Conservation (phyloP, 2,888 invertebrate genomes). For the Drosophila cracens region DNA sequence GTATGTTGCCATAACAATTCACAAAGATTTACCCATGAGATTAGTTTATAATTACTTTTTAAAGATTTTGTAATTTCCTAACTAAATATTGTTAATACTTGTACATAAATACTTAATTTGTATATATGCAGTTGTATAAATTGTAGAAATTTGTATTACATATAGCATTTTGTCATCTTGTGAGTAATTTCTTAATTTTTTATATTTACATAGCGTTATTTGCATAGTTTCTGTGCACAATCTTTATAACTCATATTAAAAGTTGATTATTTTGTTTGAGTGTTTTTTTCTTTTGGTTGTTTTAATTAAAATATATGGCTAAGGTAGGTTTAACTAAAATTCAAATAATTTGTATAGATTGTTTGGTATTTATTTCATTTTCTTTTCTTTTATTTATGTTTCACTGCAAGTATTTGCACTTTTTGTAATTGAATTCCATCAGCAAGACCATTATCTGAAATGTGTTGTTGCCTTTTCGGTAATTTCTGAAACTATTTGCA, state of each 20-base stretch:
- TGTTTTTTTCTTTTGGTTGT: background rate
- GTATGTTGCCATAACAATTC: slow-evolving; percentile 53
- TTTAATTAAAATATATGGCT: background rate
- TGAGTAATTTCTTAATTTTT: slow-evolving; percentile 4
- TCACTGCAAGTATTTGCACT: slow-evolving; percentile 40
- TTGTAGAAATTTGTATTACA: slow-evolving; percentile 56
- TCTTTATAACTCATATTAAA: slow-evolving; percentile 8
- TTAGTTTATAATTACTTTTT: slow-evolving; percentile 43
- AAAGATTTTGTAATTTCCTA: slow-evolving; percentile 71
- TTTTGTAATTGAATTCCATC: slow-evolving; percentile 61
- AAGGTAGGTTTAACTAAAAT: background rate
- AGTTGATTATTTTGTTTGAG: background rate
- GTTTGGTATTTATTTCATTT: background rate
- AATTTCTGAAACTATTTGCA: slow-evolving; percentile 47
- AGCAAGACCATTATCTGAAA: slow-evolving; percentile 42
- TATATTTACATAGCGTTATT: slow-evolving; percentile 19
- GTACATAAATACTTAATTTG: slow-evolving; percentile 36
- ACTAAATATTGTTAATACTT: slow-evolving; percentile 61
- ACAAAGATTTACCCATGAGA: slow-evolving; percentile 55
- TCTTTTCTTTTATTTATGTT: slow-evolving; percentile 1
- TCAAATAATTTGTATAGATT: slow-evolving; percentile 4
- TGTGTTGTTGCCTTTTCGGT: slow-evolving; percentile 39
- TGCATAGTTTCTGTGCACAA: slow-evolving; percentile 22
- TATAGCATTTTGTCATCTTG: slow-evolving; percentile 46
- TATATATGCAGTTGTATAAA: slow-evolving; percentile 54